Evolutionary conservation across 2,113 vertebrate species (phyloP), one percentile per base, ranked within the genome.

Genomic region (Nerophis ophidion): DNA sequence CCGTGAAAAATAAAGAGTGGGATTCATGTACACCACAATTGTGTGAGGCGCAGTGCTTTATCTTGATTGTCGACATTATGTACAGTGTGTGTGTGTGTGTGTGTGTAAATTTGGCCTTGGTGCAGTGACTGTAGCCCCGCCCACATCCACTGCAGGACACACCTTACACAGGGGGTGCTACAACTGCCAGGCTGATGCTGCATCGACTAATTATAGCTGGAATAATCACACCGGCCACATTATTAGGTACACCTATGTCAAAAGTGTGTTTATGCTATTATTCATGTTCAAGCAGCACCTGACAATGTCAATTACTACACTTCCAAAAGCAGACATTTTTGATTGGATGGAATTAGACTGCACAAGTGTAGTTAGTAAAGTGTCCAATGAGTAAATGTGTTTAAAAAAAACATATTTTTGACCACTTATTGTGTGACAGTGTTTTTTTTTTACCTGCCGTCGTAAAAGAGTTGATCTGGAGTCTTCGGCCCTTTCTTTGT

Each of bases 1-100:
- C 79, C 85, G 76, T 87, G 80, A 61, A 80, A 85, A 86, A 87
- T 87, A 88, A 90, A 88, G n/a, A 83, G 74, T 87, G 85, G 81
- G 83, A 90, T 84, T 87, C 76, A 85, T 86, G 84, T 84, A 86
- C 83, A 87, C 84, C 76, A 80, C 76, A 80, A 80, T 64, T 35
- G 84, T 82, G 80, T 88, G 77, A 74, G 76, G 72, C 83, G 83
- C 84, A 71, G 72, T 89, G 63, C 77, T 89, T 89, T 86, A 71
- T 76, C 70, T 84, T 76, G 72, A 1, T 8, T 62, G 59, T 48
- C 51, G 51, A 71, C 52, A 2, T 19, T 56, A 44, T 12, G 12
- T 12, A 44, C 4, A 36, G 7, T 53, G 38, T 33, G 12, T 19
- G n/a, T 7, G 74, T 1, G 33, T 65, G 57, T 55, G 52, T 48